phyloP scores from a whole-genome alignment of 2,113 vertebrate genomes.

The Saguinus midas region DNA sequence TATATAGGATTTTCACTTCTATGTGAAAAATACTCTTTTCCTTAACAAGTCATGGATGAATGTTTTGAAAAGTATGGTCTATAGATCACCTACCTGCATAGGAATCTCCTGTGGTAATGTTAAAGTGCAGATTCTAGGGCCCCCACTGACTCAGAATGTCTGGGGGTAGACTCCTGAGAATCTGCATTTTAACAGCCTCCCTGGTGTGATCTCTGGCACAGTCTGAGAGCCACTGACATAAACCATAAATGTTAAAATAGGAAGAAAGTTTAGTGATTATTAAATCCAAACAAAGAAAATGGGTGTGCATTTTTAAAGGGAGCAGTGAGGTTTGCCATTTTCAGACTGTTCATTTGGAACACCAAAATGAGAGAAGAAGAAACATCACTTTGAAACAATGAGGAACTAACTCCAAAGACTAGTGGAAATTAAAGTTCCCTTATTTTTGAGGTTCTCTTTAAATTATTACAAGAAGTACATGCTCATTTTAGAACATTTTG shows the following conservation, averaged over 20 bases:
- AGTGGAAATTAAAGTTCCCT: neutral
- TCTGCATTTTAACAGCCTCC: neutral
- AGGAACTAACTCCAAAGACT: neutral
- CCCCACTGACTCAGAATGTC: neutral
- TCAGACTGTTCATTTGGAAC: neutral
- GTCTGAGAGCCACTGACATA: neutral
- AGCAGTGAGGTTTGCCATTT: neutral
- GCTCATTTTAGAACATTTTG: neutral
- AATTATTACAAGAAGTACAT: neutral
- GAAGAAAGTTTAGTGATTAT: neutral
- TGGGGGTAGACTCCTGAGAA: neutral
- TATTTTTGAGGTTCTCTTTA: slow-evolving; percentile 13
- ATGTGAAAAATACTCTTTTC: neutral
- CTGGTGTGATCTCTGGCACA: neutral
- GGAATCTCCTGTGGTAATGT: neutral
- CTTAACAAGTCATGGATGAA: neutral
- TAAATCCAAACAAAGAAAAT: neutral
- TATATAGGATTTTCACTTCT: neutral
- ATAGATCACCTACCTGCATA: rapidly evolving
- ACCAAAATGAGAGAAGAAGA: neutral
- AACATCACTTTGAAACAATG: neutral
- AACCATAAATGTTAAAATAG: neutral
- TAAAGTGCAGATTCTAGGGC: neutral
- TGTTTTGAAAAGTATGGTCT: neutral
- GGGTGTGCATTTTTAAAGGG: neutral